Evolutionary conservation across 2,113 vertebrate species (phyloP), one percentile per base, ranked within the genome.

Genomic region (Eupsittula cactorum): DNA sequence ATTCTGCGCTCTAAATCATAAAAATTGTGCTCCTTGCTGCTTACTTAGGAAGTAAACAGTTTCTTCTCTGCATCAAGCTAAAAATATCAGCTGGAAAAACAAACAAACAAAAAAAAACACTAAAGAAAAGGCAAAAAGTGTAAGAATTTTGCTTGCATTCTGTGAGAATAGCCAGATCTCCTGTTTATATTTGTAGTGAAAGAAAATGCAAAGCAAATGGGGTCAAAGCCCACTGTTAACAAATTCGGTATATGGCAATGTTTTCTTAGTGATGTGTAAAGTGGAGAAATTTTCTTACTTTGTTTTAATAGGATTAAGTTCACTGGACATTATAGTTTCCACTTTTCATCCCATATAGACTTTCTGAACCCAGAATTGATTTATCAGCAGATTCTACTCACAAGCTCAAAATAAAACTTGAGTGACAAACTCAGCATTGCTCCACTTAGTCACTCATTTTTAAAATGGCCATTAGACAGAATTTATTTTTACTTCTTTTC

Each of bases 401-500:
- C 0, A 0, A 86, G 64, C 19, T 86, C 24, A 47, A 78, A 78
- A 20, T 2, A 10, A 68, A 88, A 55, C 15, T 28, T 74, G 46
- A 82, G 24, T 52, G 41, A 82, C 39, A 27, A 67, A 85, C 0
- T 1, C 49, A 74, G 25, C 25, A 31, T 37, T n/a, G 62, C 55
- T 50, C 53, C 57, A 67, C 49, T 52, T 65, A 86, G 47, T 64
- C 10, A 6, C 41, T 91, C 13, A 65, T 87, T 90, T 93, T 91
- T 79, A 89, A 39, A 80, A 33, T 15, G 44, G 24, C 53, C 74
- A 42, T 39, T 29, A 9, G 44, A 57, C 25, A 84, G 59, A 75
- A 92, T 85, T 86, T 78, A 59, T 91, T 94, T 90, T 82, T 73
- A 82, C 33, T 86, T 84, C 15, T 90, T 78, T 85, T 69, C 60